phyloP scores from a whole-genome alignment of 2,888 invertebrate genomes.

The Stictocephala bisonia region DNA sequence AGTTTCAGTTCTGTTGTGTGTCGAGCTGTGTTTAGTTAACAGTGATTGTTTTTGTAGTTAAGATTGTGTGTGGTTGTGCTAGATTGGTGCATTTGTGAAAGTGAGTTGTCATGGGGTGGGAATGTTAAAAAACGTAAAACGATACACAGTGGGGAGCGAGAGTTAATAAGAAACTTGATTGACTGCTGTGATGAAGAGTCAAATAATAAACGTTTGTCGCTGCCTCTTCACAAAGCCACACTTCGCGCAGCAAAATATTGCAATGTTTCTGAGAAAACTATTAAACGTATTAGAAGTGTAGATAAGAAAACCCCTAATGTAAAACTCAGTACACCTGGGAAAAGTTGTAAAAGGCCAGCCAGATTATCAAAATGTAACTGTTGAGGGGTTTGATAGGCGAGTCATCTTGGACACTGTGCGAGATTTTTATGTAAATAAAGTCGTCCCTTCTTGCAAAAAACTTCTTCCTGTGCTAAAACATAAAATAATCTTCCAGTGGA shows the following conservation, averaged over 20 bases:
- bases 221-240: not conserved
- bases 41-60: no score
- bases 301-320: not conserved
- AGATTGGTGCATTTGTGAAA: no score
- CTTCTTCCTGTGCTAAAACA: no score
- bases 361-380: not conserved
- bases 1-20: no score
- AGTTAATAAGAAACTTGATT: not conserved
- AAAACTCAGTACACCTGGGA: not conserved
- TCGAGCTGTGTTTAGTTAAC: no score
- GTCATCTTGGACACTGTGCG: not conserved
- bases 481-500: no score
- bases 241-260: not conserved
- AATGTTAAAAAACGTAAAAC: no score
- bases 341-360: not conserved
- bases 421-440: not conserved
- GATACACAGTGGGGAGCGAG: not conserved
- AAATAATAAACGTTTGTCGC: not conserved
- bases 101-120: no score
- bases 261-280: not conserved
- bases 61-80: no score
- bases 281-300: not conserved
- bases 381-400: not conserved
- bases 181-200: not conserved
- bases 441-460: not conserved